Evolutionary conservation across 2,113 vertebrate species (phyloP), one percentile per base, ranked within the genome.

Genomic region (Ibidorhyncha struthersii): DNA sequence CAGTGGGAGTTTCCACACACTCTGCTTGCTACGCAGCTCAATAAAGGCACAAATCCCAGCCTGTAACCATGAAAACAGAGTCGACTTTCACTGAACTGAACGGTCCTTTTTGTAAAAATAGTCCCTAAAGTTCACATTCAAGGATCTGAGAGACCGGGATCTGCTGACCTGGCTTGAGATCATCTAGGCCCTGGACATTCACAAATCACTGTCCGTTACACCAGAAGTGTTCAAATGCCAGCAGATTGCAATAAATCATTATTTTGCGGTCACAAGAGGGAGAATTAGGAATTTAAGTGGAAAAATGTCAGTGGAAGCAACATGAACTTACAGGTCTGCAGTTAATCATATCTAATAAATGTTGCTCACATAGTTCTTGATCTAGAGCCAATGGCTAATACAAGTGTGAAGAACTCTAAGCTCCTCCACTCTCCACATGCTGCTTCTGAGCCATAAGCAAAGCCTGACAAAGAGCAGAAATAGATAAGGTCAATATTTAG

Each of bases 371-470:
- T 65, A 52, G 71, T 89, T 95, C 80, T 95, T 96, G 80, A 87
- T 92, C 61, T 82, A 74, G 43, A 95, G 89, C 73, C 91, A 97
- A 79, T 65, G 52, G 65, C 71, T 85, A 96, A 91, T 91, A 79
- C 13, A 76, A 91, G 61, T 47, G 82, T 72, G 61, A 92, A 97
- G 88, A 96, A 96, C 87, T 25, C 22, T 61, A 69, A 45, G 30
- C 34, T 82, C 41, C 43, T 89, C 47, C 72, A 92, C 77, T 55
- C 65, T 89, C 52, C 83, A n/a, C 12, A 40, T 56, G 73, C 73
- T 89, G 43, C 80, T 96, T 84, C 91, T 76, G 76, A 91, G 86
- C 58, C 67, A 81, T 73, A 88, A 90, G 86, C 43, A 85, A 91
- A 79, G 70, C 38, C 55, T 89, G 82, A 92, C 72, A 91, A 81